These are phyloP conservation scores for Campoletis raptor DNA, from an alignment of 2,888 invertebrate genomes.

Conservation along the genomic window DNA sequence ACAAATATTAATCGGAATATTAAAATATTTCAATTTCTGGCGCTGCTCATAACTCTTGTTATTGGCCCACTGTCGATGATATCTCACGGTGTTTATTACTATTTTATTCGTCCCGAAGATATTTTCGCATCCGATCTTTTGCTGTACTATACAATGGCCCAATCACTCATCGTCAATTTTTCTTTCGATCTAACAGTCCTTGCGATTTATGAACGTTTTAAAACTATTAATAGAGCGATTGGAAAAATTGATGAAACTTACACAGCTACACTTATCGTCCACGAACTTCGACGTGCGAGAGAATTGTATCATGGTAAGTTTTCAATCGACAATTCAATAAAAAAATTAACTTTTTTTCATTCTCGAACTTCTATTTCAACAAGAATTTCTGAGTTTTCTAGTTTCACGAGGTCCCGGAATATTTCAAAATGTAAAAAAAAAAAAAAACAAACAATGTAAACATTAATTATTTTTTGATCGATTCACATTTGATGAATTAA, in stretches of 20 bases:
- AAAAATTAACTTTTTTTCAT: not conserved
- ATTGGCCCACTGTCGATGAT: constrained; percentile 75
- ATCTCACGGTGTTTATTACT: constrained; percentile 76
- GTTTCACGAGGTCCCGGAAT: too few species aligned
- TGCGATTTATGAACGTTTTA: constrained; percentile 73
- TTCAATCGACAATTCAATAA: not conserved
- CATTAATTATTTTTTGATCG: too few species aligned
- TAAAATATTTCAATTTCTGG: constrained; percentile 70
- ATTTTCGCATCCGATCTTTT: constrained; percentile 78
- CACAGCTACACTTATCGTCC: constrained; percentile 69
- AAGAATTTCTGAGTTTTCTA: too few species aligned
- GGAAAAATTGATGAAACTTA: constrained; percentile 65
- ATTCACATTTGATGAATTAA: too few species aligned
- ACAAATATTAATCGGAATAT: constrained; percentile 67
- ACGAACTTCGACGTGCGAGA: constrained; percentile 75
- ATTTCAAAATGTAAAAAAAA: too few species aligned
- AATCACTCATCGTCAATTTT: constrained; percentile 76
- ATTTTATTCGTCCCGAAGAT: constrained; percentile 73
- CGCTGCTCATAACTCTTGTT: constrained; percentile 65
- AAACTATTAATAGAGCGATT: constrained; percentile 73
- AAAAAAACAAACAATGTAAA: too few species aligned
- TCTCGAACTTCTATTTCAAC: too few species aligned
- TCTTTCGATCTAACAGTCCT: constrained; percentile 75
- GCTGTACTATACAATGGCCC: constrained; percentile 78
- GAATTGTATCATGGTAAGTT: constrained; percentile 75